These are phyloP conservation scores for Muricea muricata DNA, from an alignment of 92 coral and sea anemone species.

Conservation along the genomic window DNA sequence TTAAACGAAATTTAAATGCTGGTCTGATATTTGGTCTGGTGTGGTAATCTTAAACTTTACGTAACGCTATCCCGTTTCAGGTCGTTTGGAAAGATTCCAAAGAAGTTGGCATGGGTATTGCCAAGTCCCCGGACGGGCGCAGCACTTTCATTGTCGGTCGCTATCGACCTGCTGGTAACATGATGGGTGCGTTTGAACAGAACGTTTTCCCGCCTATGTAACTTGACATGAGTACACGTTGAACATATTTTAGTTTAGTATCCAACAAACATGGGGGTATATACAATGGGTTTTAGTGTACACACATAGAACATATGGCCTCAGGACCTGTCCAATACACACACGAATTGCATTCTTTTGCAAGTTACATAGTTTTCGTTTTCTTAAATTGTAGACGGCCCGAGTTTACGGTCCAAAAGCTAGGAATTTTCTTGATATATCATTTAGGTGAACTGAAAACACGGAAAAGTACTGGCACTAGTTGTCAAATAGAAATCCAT, in stretches of 20 bases:
- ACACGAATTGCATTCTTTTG: too few relatives aligned
- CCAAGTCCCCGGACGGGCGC: conserved; percentile 78
- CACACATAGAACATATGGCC: too few relatives aligned
- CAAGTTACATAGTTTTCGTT: too few relatives aligned
- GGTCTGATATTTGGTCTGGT: background rate
- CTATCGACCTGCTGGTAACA: conserved; percentile 91
- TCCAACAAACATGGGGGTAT: background rate
- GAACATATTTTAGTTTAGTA: background rate
- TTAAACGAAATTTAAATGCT: too few relatives aligned
- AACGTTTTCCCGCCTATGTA: conserved; percentile 64
- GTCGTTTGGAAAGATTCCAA: conserved; percentile 85
- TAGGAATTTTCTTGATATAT: too few relatives aligned
- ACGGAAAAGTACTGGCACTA: too few relatives aligned
- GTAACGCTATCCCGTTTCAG: conserved; percentile 38
- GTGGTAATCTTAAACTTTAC: background rate
- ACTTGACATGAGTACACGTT: background rate
- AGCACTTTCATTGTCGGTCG: conserved; percentile 85
- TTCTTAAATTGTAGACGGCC: background rate
- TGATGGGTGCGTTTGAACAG: conserved; percentile 70
- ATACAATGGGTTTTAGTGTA: background rate
- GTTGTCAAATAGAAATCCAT: too few relatives aligned
- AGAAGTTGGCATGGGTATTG: conserved; percentile 84
- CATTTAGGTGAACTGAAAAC: too few relatives aligned
- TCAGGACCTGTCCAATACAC: too few relatives aligned
- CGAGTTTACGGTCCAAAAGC: too few relatives aligned